These are phyloP conservation scores for Carposina sasakii DNA, from an alignment of 1,140 invertebrate genomes.

Conservation along the genomic window DNA sequence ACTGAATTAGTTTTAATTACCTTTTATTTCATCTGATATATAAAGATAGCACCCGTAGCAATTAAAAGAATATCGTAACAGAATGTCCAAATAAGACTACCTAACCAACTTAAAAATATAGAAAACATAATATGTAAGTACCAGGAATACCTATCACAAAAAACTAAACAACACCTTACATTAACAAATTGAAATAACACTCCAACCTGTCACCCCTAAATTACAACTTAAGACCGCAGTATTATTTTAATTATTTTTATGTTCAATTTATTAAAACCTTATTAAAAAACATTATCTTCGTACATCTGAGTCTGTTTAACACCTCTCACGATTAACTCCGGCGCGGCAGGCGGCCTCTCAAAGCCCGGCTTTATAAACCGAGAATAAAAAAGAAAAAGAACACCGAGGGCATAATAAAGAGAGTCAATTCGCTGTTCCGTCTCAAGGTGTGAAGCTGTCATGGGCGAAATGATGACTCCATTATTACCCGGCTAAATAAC, in stretches of 20 bases:
- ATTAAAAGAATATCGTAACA: too few species aligned
- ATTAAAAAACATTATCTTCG: conserved; percentile 41
- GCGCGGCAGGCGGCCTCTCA: conserved; percentile 36
- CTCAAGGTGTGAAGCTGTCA: conserved; percentile 66
- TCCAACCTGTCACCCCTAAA: neutral
- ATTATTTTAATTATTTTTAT: conserved; percentile 46
- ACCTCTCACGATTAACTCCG: conserved; percentile 35
- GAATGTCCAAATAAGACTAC: too few species aligned
- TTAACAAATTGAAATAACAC: conserved; percentile 1
- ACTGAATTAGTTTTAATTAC: too few species aligned
- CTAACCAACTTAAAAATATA: too few species aligned
- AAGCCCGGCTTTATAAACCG: conserved; percentile 51
- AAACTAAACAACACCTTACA: too few species aligned
- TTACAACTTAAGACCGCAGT: conserved; percentile 9
- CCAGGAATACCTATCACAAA: too few species aligned
- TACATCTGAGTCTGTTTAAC: conserved; percentile 43
- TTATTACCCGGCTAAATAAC: conserved; percentile 56
- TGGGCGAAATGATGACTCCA: conserved; percentile 60
- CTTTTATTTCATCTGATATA: too few species aligned
- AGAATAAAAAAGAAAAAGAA: conserved; percentile 30
- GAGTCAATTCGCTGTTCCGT: conserved; percentile 44
- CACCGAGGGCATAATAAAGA: conserved; percentile 45
- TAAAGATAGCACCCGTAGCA: too few species aligned
- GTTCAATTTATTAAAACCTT: conserved; percentile 45
- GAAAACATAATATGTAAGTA: too few species aligned